Percentiles rank a stretch among this genome's conserved stretches.
Evolutionary conservation across 2,888 invertebrate genomes (phyloP).

Genomic region (Leptopilina myrica): DNA sequence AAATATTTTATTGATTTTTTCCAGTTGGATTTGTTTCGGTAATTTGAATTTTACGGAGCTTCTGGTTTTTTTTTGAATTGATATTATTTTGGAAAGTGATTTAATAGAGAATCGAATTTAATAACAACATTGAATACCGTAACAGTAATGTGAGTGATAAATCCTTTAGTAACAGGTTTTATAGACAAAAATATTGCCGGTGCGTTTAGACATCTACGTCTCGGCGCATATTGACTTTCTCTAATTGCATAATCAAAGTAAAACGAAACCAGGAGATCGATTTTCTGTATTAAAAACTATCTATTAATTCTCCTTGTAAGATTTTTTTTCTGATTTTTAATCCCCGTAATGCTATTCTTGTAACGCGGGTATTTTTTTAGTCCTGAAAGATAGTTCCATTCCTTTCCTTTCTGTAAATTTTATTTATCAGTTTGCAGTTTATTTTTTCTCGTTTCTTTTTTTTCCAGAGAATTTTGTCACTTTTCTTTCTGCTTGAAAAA

Average conservation of each 20-base stretch:
- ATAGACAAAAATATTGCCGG: conserved; percentile 13
- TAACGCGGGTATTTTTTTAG: not conserved
- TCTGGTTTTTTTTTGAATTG: too few relatives aligned
- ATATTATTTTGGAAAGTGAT: conserved; percentile 10
- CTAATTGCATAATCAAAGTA: conserved; percentile 25
- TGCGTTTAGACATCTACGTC: not conserved
- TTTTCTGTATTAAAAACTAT: not conserved
- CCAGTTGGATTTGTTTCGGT: too few relatives aligned
- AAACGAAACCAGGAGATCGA: not conserved
- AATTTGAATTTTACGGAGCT: too few relatives aligned
- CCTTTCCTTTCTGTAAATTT: too few relatives aligned
- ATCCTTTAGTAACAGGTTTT: conserved; percentile 20
- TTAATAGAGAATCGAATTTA: too few relatives aligned
- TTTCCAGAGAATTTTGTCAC: too few relatives aligned
- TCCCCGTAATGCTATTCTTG: not conserved
- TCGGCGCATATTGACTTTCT: not conserved
- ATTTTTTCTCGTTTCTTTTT: too few relatives aligned
- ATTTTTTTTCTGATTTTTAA: not conserved
- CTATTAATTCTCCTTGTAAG: not conserved
- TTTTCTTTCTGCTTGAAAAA: too few relatives aligned
- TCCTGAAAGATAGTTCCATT: too few relatives aligned
- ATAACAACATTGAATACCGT: not conserved
- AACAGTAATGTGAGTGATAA: conserved; percentile 10
- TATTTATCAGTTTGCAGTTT: too few relatives aligned
- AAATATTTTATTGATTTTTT: too few relatives aligned